phyloP scores from a whole-genome alignment of 2,113 vertebrate species.

The Scomber japonicus region DNA sequence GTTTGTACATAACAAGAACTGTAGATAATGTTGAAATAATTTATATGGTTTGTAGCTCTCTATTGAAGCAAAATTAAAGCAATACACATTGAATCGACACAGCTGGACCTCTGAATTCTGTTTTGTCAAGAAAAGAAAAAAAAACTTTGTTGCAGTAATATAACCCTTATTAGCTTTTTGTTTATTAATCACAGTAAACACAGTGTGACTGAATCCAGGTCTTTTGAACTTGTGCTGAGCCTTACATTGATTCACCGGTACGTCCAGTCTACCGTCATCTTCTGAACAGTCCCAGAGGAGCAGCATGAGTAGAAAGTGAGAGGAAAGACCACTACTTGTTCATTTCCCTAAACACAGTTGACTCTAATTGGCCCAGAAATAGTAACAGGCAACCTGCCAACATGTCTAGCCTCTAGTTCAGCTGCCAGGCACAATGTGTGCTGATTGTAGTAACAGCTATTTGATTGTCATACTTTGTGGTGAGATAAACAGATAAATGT shows the following conservation, averaged over 20 bases:
- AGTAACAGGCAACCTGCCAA: constrained; percentile 33
- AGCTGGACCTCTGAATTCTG: not conserved
- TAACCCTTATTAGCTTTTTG: no score
- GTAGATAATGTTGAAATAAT: constrained; percentile 56
- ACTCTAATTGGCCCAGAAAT: constrained; percentile 23
- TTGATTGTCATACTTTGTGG: constrained; percentile 6
- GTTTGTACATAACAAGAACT: constrained; percentile 67
- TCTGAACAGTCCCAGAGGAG: not conserved
- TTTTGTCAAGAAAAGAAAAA: constrained; percentile 13
- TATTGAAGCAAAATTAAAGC: constrained; percentile 49
- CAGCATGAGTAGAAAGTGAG: constrained; percentile 3
- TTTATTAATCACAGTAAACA: no score
- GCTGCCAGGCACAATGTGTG: constrained; percentile 8
- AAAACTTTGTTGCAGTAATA: not conserved
- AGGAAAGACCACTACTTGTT: constrained; percentile 10
- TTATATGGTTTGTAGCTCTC: constrained; percentile 44
- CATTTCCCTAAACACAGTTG: constrained; percentile 1
- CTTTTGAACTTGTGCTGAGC: not conserved
- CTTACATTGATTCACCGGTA: not conserved
- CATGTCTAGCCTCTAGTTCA: constrained; percentile 17
- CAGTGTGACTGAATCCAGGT: not conserved
- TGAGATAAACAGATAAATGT: constrained; percentile 3
- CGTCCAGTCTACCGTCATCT: not conserved
- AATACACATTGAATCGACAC: constrained; percentile 26
- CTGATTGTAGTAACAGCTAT: not conserved